Base-by-base conservation (phyloP, 1,140 invertebrate species). In the Drosophila parabipectinata region DNA sequence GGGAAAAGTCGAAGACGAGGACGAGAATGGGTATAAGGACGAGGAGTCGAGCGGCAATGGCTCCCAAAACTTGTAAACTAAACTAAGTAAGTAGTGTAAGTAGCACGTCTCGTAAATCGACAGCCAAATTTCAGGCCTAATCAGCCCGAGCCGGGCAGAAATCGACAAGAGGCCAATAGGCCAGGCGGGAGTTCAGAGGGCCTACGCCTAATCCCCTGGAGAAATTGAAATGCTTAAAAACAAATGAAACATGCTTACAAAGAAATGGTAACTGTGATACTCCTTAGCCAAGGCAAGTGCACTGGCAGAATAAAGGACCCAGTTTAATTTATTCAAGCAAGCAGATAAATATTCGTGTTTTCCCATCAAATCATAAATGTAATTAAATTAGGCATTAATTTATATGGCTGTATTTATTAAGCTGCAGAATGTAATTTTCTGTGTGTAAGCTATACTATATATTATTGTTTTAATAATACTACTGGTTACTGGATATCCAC, bases 191-290 rank as follows among this genome's bases (percentile, higher is more conserved):
- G 41, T 26, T 10, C 39, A 21, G 30, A 54, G 32, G 52, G 21
- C 48, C 30, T 3, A 30, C 12, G 55, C 14, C 14, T 64, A 82
- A 78, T 72, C 62, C 82, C 78, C 78, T 53, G 64, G 83, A 78
- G 82, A 82, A 78, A 82, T 82, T 82, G 74, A 85, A 85, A 75
- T 75, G 82, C 62, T 85, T 85, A 85, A 85, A 85, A 85, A 85
- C 82, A 87, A 85, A 87, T 87, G 82, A 72, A 84, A 84, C 56
- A 58, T 15, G 54, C 59, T 48, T 15, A 53, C 45, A 72, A 30
- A 52, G 45, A 30, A 54, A 74, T 50, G 47, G 21, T 39, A 58
- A 37, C 41, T 55, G 34, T 15, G 26, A 28, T 32, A 48, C 41
- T 45, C 12, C n/a, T 12, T 28, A 28, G 26, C 26, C 26, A 28